Percentiles rank a stretch among this genome's conserved stretches.
Conservation (phyloP, 2,797 vertebrate genomes). For the Anniella stebbinsi region DNA sequence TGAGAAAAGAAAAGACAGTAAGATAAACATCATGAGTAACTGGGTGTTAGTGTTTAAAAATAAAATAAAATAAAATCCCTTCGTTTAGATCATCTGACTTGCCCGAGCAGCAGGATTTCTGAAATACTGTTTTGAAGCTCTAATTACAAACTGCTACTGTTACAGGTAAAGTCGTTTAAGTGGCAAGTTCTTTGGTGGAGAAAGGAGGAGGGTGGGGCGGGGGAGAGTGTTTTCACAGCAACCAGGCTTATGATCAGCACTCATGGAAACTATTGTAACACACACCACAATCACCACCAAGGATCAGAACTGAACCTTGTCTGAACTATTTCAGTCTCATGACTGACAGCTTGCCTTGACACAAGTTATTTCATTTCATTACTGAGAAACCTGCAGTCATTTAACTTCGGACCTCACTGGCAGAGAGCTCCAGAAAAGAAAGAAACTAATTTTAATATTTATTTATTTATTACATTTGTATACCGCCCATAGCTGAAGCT, state of each 20-base stretch:
- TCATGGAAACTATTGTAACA: constrained; percentile 28
- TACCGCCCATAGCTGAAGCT: no score
- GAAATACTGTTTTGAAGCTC: background rate
- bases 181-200: background rate
- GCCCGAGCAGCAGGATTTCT: background rate
- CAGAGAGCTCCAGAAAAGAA: background rate
- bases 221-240: background rate
- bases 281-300: constrained; percentile 18
- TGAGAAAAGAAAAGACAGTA: background rate
- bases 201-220: background rate
- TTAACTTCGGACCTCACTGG: background rate
- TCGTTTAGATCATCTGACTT: background rate
- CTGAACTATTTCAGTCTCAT: constrained; percentile 16
- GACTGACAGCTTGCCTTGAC: background rate
- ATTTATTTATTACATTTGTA: no score
- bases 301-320: constrained; percentile 1
- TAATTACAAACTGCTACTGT: constrained; percentile 10
- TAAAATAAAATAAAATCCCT: background rate
- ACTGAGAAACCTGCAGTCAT: background rate
- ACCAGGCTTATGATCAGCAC: background rate
- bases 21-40: background rate
- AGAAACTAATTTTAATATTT: no score
- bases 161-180: background rate
- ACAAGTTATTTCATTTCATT: background rate
- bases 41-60: background rate